Base-by-base conservation (phyloP, 2,113 vertebrate genomes). In the Cardinalis cardinalis region DNA sequence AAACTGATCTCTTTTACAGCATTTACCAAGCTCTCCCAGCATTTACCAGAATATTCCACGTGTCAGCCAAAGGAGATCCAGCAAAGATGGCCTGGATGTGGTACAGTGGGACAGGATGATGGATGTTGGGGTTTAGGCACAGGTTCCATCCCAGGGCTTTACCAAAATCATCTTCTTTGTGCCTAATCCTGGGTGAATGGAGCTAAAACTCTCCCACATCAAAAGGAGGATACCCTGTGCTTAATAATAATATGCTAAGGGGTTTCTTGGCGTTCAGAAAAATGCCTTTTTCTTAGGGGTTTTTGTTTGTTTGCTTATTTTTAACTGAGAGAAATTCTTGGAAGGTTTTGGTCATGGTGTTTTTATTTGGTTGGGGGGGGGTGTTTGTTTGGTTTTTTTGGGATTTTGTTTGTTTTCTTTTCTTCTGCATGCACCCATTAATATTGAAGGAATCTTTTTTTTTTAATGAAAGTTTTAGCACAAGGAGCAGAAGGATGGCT, bases 91-190 rank as follows among this genome's bases (percentile, higher is more conserved):
- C 3, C 32, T 21, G 10, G 32, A 8, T 28, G 14, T 26, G 29
- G n/a, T 32, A 5, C 16, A 15, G 14, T 1, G 25, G 46, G 34
- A 38, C 2, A 19, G 18, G 28, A n/a, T 0, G 3, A 18, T 19
- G 10, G 18, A 8, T 28, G n/a, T 8, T 0, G 0, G 17, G 17
- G 5, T 56, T 65, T 1, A 8, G 29, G 15, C 7, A 1, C 40
- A 43, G 29, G 18, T 24, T 76, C 44, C 6, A 18, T 20, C 9
- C n/a, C 1, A 1, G 28, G 14, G 5, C 28, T 77, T 56, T 25
- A 10, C 13, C 25, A n/a, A 40, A 9, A 25, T 18, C 14, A 14
- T 6, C 9, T 36, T 9, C 38, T 63, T 56, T 25, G 12, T 4
- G 1, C 9, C 28, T 52, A 26, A n/a, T 12, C 18, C 29, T 18